Evolutionary conservation across 2,888 invertebrate genomes (phyloP), one percentile per base, ranked within the genome.

Genomic region (Limnephilus auricula): DNA sequence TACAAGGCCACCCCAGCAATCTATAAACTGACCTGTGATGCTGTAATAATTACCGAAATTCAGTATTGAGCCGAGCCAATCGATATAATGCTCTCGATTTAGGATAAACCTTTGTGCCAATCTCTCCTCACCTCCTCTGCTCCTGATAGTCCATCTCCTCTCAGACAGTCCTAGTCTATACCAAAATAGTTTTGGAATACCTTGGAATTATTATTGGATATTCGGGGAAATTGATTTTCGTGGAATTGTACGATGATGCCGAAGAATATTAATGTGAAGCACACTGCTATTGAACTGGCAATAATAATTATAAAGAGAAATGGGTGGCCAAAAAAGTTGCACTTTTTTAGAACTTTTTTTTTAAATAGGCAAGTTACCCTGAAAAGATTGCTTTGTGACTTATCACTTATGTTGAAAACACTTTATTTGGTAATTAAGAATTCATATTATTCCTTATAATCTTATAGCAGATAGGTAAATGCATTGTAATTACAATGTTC

Each of bases 11-110:
- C 87, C 87, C 65, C 32, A 37, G 25, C n/a, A 32, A 79, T 88
- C n/a, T 88, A 88, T 88, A 79, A 88, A 88, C 87, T 88, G 87
- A 88, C 87, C 87, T 87, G 34, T 13, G 79, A 88, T 37, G 87
- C 87, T 79, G 79, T 79, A 88, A 88, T 79, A 88, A 88, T 88
- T 88, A 78, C 78, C 25, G 87, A 88, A 78, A n/a, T 78, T 34
- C 25, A n/a, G 87, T 88, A 78, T 87, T 88, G 87, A 78, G 79
- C 37, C 25, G 34, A 34, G 87, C 65, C 65, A 88, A 88, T 88
- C 87, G 87, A 88, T 88, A 88, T 37, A 40, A 34, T 45, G n/a
- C 40, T 79, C n/a, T 25, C 79, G 37, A 34, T 25, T 45, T 85
- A 37, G 40, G 65, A 65, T 9, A 65, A 65, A 65, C 65, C 65